phyloP scores from a whole-genome alignment of 1,140 invertebrate genomes.

The Octopus bimaculoides region DNA sequence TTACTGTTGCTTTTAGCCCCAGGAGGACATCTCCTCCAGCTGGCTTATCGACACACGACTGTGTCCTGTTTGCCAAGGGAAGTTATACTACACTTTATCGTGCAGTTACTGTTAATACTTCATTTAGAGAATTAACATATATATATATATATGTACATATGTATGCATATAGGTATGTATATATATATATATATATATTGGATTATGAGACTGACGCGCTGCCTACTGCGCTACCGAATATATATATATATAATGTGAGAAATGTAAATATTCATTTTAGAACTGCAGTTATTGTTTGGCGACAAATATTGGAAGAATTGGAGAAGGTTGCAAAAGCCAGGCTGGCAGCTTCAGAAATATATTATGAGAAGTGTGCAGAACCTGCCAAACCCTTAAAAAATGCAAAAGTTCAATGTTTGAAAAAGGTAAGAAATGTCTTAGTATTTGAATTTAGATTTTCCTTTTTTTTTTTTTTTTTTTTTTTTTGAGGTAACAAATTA shows the following conservation, averaged over 20 bases:
- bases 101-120: too few relatives aligned
- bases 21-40: too few relatives aligned
- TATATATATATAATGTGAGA: not conserved
- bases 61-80: too few relatives aligned
- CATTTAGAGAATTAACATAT: too few relatives aligned
- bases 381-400: slow-evolving; percentile 81
- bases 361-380: slow-evolving; percentile 90
- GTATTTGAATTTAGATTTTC: too few relatives aligned
- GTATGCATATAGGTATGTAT: not conserved
- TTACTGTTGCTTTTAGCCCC: too few relatives aligned
- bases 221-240: not conserved
- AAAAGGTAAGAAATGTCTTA: slow-evolving; percentile 68
- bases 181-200: too few relatives aligned
- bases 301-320: slow-evolving; percentile 86
- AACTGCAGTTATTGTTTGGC: slow-evolving; percentile 96
- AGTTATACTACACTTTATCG: too few relatives aligned
- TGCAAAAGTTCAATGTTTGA: slow-evolving; percentile 80
- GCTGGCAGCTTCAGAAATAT: slow-evolving; percentile 87
- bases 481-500: too few relatives aligned
- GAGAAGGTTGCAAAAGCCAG: slow-evolving; percentile 87
- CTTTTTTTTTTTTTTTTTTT: too few relatives aligned
- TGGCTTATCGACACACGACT: too few relatives aligned
- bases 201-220: too few relatives aligned
- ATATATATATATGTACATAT: not conserved
- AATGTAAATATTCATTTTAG: slow-evolving; percentile 59